A percentile compares a stretch with the other conserved stretches of the same genome.
These are phyloP conservation scores for Porites evermanni DNA, from an alignment of 92 coral and sea anemone species.

Conservation along the genomic window DNA sequence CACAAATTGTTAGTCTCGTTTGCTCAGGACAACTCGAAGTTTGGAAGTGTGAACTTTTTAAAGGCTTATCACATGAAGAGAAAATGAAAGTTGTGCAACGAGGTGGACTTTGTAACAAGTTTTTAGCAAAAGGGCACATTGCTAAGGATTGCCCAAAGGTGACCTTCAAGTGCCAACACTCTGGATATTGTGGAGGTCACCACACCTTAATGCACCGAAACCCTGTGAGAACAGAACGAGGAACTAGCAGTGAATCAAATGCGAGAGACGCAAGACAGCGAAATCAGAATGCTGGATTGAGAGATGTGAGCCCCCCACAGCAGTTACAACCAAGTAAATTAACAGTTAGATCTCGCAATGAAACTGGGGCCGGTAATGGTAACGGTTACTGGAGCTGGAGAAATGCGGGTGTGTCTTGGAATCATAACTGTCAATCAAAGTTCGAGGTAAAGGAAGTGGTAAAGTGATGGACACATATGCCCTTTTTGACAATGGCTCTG, in stretches of 20 bases:
- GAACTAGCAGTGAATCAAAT: no score
- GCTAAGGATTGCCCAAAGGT: conserved; percentile 11
- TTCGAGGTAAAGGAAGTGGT: no score
- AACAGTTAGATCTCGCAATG: neutral
- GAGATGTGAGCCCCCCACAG: no score
- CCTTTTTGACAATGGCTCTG: no score
- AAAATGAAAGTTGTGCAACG: conserved; percentile 44
- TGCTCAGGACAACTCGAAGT: conserved; percentile 59
- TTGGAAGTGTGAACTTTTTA: conserved; percentile 76
- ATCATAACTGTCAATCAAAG: no score
- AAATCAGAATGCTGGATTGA: no score
- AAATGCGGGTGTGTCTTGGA: no score
- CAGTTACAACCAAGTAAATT: neutral
- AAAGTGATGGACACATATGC: no score
- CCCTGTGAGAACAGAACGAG: no score
- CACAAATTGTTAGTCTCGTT: conserved; percentile 30
- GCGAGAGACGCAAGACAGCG: no score
- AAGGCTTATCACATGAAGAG: conserved; percentile 45
- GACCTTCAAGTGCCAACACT: conserved; percentile 37
- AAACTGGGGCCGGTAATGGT: conserved; percentile 7
- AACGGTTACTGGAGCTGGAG: no score
- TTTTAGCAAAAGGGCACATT: conserved; percentile 46
- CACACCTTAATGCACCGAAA: no score
- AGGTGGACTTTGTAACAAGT: conserved; percentile 72
- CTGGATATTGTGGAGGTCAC: conserved; percentile 34